Evolutionary conservation across 2,797 vertebrate species (phyloP).

Genomic region (Jordanella pulchra): DNA sequence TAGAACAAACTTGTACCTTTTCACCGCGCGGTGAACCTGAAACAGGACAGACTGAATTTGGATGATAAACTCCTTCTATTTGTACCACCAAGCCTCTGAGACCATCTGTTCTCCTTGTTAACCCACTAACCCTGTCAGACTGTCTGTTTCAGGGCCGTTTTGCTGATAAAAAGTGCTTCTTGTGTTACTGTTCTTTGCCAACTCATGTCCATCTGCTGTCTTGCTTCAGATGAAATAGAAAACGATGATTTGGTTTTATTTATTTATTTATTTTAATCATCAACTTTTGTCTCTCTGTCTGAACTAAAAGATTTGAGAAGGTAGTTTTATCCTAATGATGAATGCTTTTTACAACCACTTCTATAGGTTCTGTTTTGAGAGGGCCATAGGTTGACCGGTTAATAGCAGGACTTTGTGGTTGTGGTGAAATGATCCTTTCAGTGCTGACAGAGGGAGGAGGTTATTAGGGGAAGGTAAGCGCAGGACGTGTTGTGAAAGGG

Average conservation of each 20-base stretch:
- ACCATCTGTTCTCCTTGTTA: constrained; percentile 13
- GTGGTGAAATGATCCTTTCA: constrained; percentile 27
- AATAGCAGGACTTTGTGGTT: constrained; percentile 25
- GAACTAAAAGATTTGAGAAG: not conserved
- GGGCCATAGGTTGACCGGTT: constrained; percentile 5
- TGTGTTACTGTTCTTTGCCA: not conserved
- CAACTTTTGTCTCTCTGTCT: constrained; percentile 14
- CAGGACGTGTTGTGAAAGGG: constrained; percentile 52
- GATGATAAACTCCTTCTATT: constrained; percentile 16
- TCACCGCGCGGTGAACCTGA: not conserved
- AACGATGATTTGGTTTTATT: not conserved
- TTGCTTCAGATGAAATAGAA: constrained; percentile 8
- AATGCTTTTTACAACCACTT: not conserved
- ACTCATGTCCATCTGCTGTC: constrained; percentile 1
- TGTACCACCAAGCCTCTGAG: constrained; percentile 6
- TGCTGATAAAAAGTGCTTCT: constrained; percentile 1
- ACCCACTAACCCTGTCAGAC: constrained; percentile 16
- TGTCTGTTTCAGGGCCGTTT: not conserved
- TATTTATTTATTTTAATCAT: not conserved
- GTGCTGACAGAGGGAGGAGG: constrained; percentile 7
- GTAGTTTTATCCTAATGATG: not conserved
- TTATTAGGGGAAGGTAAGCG: constrained; percentile 23
- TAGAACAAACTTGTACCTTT: not conserved
- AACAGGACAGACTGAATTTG: constrained; percentile 2
- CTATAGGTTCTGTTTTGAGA: not conserved